Conservation (phyloP, 2,113 vertebrate species). For the Sula dactylatra region DNA sequence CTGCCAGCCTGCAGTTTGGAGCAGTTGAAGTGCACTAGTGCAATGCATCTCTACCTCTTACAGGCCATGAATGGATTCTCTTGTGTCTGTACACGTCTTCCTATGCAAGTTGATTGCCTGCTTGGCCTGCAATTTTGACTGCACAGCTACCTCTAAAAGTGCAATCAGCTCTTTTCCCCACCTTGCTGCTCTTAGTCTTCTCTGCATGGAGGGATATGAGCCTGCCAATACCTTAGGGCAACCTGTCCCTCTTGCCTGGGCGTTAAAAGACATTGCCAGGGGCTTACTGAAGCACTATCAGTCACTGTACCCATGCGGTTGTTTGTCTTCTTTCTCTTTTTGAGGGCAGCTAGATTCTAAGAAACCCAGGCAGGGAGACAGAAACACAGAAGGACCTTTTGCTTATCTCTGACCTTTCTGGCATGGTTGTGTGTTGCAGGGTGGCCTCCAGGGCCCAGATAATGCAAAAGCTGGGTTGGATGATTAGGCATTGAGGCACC, state of each 20-base stretch:
- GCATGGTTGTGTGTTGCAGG: neutral
- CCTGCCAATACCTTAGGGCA: neutral
- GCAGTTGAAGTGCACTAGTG: neutral
- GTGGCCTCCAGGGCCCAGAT: neutral
- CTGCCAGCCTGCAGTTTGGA: neutral
- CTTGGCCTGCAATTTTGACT: neutral
- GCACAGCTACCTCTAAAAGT: neutral
- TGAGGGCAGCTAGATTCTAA: slow-evolving; percentile 5
- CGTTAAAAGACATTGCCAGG: neutral
- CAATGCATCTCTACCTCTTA: neutral
- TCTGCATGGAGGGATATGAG: neutral
- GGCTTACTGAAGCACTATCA: neutral
- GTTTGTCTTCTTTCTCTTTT: neutral
- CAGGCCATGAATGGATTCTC: neutral
- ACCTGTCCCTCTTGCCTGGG: neutral
- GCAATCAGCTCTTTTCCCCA: neutral
- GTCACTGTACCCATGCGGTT: neutral
- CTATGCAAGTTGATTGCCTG: neutral
- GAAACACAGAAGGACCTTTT: neutral
- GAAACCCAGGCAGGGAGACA: slow-evolving; percentile 2
- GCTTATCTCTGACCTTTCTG: slow-evolving; percentile 51
- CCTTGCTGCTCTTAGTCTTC: neutral
- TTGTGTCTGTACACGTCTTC: neutral
- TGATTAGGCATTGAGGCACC: neutral
- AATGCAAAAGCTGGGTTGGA: slow-evolving; percentile 13